phyloP scores from a whole-genome alignment of 2,113 vertebrate genomes.

The Salvator merianae region DNA sequence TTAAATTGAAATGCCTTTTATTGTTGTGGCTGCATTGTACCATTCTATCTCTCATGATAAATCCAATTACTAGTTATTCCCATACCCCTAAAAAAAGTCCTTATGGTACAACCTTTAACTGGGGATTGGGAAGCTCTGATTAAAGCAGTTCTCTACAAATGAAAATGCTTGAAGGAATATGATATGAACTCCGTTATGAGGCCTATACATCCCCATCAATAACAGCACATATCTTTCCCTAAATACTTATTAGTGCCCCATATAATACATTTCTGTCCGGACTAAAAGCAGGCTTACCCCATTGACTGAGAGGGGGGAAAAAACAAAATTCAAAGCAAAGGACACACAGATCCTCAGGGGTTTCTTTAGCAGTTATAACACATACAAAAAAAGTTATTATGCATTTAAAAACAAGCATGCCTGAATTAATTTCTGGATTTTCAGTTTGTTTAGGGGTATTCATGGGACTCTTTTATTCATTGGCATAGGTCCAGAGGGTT shows the following conservation, averaged over 20 bases:
- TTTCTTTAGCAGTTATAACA: not conserved
- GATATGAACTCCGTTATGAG: constrained; percentile 8
- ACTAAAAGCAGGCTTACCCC: not conserved
- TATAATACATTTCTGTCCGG: constrained; percentile 3
- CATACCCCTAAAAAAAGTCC: not conserved
- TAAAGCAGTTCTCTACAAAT: constrained; percentile 17
- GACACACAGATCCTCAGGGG: not conserved
- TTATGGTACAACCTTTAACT: constrained; percentile 23
- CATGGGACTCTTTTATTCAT: not conserved
- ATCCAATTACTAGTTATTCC: not conserved
- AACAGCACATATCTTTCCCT: constrained; percentile 3
- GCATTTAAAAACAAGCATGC: not conserved
- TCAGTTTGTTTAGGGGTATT: not conserved
- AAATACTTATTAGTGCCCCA: constrained; percentile 25
- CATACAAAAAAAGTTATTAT: not conserved
- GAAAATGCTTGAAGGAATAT: constrained; percentile 27
- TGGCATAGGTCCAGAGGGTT: not conserved
- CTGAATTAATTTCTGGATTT: not conserved
- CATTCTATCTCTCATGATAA: constrained; percentile 23
- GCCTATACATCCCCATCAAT: constrained; percentile 14
- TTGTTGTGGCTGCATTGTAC: not conserved
- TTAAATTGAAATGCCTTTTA: constrained; percentile 18
- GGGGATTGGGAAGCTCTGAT: not conserved
- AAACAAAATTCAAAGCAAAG: not conserved
- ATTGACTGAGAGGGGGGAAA: not conserved